Base-by-base conservation (phyloP, 1,140 invertebrate genomes). In the Gryon sp. region DNA sequence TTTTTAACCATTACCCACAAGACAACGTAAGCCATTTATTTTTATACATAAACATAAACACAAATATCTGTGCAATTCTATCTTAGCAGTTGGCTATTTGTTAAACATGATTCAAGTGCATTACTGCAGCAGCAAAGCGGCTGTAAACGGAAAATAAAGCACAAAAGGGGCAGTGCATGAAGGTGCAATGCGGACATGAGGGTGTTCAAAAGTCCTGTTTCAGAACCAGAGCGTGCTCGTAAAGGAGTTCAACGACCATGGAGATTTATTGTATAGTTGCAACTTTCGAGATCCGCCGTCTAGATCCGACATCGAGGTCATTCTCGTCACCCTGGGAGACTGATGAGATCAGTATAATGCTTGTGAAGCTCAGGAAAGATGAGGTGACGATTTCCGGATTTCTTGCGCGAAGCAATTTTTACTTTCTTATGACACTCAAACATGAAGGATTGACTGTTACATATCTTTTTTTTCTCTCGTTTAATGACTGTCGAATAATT, bases 241-340 rank as follows among this genome's bases (percentile, higher is more conserved):
- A 59, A 65, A 70, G 22, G 70, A 66, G 78, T 60, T 75, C 70
- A 79, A 75, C 55, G 70, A 79, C 76, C 76, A 75, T 18, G 6
- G 43, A 74, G 76, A 79, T 79, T 75, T 70, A 75, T 79, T 60
- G 53, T 50, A 59, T 66, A 28, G 36, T 70, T 22, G 46, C 72
- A 63, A 72, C 65, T 75, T 74, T 75, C 59, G 48, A 75, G 76
- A 75, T 79, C 53, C 53, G 60, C 72, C 41, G 68, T 75, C 65
- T 46, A 79, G 76, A 79, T 79, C 69, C 62, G 62, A 66, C 76
- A 66, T 63, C 59, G 68, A 78, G 79, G 75, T 80, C 75, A 76
- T 78, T 77, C 78, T 77, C 75, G 75, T 80, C 78, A 80, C 78
- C 75, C 78, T 75, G 62, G 69, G 72, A 62, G 63, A 60, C 76